Percentiles rank a stretch among this genome's conserved stretches.
Evolutionary conservation across 2,113 vertebrate species (phyloP).

Genomic region (Oxyura jamaicensis): DNA sequence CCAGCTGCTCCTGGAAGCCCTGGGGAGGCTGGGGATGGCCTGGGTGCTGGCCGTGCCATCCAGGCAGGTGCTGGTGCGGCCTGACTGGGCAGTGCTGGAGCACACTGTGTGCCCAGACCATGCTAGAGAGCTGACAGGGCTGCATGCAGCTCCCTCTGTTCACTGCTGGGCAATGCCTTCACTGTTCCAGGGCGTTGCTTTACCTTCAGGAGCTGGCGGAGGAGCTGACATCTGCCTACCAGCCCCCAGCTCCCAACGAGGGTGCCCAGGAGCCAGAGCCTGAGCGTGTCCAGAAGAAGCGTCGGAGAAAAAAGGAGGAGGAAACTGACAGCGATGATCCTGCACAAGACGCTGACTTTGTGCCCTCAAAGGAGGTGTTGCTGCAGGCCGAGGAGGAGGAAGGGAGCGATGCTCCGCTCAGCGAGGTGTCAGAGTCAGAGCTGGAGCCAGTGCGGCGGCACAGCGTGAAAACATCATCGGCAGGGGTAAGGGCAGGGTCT

Average conservation of each 20-base stretch:
- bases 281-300: constrained; percentile 1
- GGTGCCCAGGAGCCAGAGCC: neutral
- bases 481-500: constrained; percentile 56
- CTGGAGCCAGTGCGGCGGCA: constrained; percentile 38
- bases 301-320: constrained; percentile 55
- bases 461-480: neutral
- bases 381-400: constrained; percentile 75
- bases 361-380: constrained; percentile 70
- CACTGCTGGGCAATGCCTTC: neutral
- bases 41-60: no score
- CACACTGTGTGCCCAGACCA: fast-evolving
- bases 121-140: fast-evolving
- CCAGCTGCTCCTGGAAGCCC: fast-evolving
- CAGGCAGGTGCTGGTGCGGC: fast-evolving
- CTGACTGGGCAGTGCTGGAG: neutral
- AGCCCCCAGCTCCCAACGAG: neutral
- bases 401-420: neutral
- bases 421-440: constrained; percentile 72
- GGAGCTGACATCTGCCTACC: constrained; percentile 72
- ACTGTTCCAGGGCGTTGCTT: constrained; percentile 84
- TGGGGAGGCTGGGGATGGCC: neutral
- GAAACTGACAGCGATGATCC: constrained; percentile 57
- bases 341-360: constrained; percentile 83
- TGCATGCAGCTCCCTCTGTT: fast-evolving
- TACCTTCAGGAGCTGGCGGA: constrained; percentile 89